Conservation (phyloP, 1,140 invertebrate genomes). For the Leptinotarsa texana region DNA sequence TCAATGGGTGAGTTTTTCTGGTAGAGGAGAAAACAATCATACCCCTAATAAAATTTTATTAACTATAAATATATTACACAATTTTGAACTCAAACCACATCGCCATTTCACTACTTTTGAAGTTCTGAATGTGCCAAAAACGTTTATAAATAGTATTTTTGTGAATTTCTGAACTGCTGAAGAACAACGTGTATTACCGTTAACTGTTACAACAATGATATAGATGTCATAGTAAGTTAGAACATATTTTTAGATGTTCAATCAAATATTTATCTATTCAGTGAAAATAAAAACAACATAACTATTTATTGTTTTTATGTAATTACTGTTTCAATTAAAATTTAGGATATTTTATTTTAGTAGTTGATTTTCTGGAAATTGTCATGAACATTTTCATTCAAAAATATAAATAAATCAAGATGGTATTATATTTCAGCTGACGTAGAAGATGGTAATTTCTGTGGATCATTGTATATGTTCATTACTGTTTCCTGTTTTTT, state of each 20-base stretch:
- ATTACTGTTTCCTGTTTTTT: slow-evolving; percentile 12
- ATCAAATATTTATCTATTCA: slow-evolving; percentile 1
- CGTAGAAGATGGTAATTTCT: neutral
- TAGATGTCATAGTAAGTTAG: neutral
- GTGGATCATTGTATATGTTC: neutral
- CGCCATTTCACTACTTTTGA: too few species aligned
- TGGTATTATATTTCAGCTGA: neutral
- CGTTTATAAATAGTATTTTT: neutral
- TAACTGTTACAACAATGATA: neutral
- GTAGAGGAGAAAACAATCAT: too few species aligned
- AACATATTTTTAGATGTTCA: slow-evolving; percentile 12
- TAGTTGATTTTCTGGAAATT: slow-evolving; percentile 4
- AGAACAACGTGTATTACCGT: neutral
- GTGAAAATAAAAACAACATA: neutral
- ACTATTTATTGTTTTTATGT: slow-evolving; percentile 3
- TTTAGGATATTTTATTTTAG: slow-evolving; percentile 6
- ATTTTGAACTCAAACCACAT: too few species aligned
- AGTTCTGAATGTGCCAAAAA: neutral
- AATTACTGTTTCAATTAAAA: slow-evolving; percentile 3
- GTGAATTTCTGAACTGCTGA: neutral
- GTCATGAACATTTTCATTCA: neutral
- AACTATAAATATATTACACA: too few species aligned
- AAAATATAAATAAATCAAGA: neutral
- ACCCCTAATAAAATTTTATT: too few species aligned
- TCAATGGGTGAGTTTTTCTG: too few species aligned